Base-by-base conservation (phyloP, 2,888 invertebrate genomes). In the Spisula solida region DNA sequence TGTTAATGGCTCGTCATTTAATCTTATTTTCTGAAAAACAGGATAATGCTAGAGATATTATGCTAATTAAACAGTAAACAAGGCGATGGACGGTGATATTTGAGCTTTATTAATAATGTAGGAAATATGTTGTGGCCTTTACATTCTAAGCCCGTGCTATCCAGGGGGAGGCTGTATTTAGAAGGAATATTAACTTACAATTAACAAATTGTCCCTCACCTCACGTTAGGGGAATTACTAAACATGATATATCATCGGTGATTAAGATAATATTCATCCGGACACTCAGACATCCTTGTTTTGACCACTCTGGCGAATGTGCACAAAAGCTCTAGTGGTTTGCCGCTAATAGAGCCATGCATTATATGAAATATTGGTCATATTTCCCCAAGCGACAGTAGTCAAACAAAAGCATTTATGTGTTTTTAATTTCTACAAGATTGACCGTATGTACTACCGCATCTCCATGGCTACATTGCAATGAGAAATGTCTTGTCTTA, bases 101-200 rank as follows among this genome's bases (percentile, higher is more conserved):
- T 90, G 86, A 91, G 81, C 88, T 81, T 85, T 79, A 90, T 90
- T 80, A 91, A 91, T 91, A 88, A 88, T 89, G 88, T 78, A 90
- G 88, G 70, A 84, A 60, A 70, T 85, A 78, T n/a, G 85, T n/a
- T 79, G 75, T 85, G 78, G 78, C 85, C 85, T 85, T 85, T 85
- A 85, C 41, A 41, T 78, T 79, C 34, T 79, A 85, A 78, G 41
- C 51, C 55, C 51, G 34, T n/a, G 18, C 79, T 41, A 55, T 85
- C 85, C 85, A 51, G 25, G 6, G 85, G 85, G 85, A 85, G 34
- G 14, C 56, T 78, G 79, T 79, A 85, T 85, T 85, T 85, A 85
- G 79, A 55, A 10, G 79, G 55, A 79, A 85, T 85, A 85, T 85
- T 85, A 78, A 85, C 85, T 85, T 85, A 85, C 85, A 85, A 85